A percentile compares a stretch with the other conserved stretches of the same genome.
Evolutionary conservation across 2,888 invertebrate genomes (phyloP).

Genomic region (Caenorhabditis doughertyi): DNA sequence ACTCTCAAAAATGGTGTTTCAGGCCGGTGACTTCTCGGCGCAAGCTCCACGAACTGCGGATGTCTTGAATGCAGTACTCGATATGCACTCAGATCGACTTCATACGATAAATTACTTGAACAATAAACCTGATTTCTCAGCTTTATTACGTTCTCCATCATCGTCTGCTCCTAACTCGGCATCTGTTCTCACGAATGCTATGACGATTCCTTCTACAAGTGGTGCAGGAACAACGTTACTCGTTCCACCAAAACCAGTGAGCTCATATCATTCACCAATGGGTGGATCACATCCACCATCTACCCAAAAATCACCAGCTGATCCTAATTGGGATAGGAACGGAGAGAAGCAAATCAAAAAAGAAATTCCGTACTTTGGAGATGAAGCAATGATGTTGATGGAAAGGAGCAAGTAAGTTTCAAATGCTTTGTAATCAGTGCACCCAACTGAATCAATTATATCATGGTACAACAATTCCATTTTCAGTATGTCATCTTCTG

Average conservation of each 20-base stretch:
- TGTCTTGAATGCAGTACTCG: conserved; percentile 81
- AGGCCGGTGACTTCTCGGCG: conserved; percentile 74
- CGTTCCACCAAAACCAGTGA: conserved; percentile 62
- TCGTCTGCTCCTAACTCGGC: conserved; percentile 75
- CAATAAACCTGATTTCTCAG: conserved; percentile 65
- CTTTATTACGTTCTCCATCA: conserved; percentile 67
- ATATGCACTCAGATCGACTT: conserved; percentile 78
- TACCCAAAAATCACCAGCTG: conserved; percentile 46
- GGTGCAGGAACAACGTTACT: conserved; percentile 45
- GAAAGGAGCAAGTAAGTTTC: conserved; percentile 43
- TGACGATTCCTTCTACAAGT: conserved; percentile 62
- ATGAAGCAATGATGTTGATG: conserved; percentile 61
- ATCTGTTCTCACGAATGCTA: conserved; percentile 66
- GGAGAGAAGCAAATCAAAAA: conserved; percentile 61
- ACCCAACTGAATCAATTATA: not conserved
- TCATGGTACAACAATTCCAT: not conserved
- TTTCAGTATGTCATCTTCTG: conserved; percentile 59
- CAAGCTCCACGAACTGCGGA: conserved; percentile 81
- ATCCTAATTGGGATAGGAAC: not conserved
- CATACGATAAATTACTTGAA: conserved; percentile 71
- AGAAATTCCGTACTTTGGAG: conserved; percentile 47
- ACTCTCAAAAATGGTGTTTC: conserved; percentile 7
- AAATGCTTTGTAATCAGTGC: not conserved
- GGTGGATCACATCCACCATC: conserved; percentile 32
- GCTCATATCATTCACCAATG: conserved; percentile 66